These are phyloP conservation scores for Drosophila rhopaloa DNA, from an alignment of 1,140 invertebrate genomes.

Conservation along the genomic window DNA sequence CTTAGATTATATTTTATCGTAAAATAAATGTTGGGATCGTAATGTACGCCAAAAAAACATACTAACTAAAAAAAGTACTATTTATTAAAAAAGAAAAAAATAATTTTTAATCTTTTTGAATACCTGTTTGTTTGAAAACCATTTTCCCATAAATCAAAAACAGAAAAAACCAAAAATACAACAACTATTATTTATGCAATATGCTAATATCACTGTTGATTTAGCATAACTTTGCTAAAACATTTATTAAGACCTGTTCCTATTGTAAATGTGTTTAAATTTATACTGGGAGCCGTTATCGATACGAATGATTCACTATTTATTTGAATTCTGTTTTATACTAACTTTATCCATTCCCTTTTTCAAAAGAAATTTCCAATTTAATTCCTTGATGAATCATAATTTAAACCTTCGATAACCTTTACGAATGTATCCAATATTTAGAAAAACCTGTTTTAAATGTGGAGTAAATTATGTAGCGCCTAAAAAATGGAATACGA, in stretches of 20 bases:
- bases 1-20: neutral
- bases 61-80: too few relatives aligned
- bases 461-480: neutral
- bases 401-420: neutral
- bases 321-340: too few relatives aligned
- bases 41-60: too few relatives aligned
- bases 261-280: neutral
- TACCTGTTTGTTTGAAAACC: too few relatives aligned
- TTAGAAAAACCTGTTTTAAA: neutral
- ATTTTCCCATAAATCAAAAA: neutral
- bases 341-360: too few relatives aligned
- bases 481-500: neutral
- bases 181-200: neutral
- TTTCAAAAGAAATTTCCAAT: too few relatives aligned
- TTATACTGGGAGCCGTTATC: neutral
- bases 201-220: slow-evolving; percentile 1
- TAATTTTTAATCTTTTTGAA: too few relatives aligned
- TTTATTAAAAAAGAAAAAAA: too few relatives aligned
- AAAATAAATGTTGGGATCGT: neutral
- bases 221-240: neutral
- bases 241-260: neutral
- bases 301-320: too few relatives aligned
- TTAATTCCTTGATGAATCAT: neutral
- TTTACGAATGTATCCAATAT: neutral
- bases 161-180: neutral